Conservation (phyloP, 2,797 vertebrate genomes). For the Hirundo rustica region DNA sequence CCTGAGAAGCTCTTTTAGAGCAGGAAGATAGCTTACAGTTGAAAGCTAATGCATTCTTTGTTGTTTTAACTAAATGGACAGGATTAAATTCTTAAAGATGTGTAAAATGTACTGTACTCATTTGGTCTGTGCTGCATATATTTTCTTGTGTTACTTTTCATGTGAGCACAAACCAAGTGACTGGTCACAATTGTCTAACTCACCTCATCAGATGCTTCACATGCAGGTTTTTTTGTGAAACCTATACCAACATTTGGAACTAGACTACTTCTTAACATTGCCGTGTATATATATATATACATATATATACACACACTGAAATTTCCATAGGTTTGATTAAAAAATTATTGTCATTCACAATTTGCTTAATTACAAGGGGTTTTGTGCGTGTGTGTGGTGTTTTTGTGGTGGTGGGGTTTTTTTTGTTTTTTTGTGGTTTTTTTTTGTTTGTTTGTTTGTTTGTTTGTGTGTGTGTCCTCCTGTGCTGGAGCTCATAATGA, state of each 20-base stretch:
- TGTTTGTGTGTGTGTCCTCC: background rate
- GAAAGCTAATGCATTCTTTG: background rate
- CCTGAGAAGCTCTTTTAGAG: background rate
- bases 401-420: too few species aligned
- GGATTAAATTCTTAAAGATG: background rate
- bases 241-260: background rate
- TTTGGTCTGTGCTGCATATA: background rate
- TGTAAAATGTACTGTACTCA: background rate
- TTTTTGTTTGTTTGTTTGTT: too few species aligned
- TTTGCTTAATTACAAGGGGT: background rate
- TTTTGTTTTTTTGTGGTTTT: background rate
- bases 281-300: background rate
- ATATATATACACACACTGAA: background rate
- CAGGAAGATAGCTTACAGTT: background rate
- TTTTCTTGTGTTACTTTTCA: background rate
- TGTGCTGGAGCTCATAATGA: background rate
- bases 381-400: background rate
- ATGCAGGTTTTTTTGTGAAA: background rate
- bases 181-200: background rate
- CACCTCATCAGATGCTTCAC: background rate
- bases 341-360: background rate
- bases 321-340: background rate
- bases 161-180: background rate
- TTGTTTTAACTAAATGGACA: background rate
- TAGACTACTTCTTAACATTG: background rate